Evolutionary conservation across 1,140 invertebrate genomes (phyloP).

Genomic region (Notospermus geniculatus): DNA sequence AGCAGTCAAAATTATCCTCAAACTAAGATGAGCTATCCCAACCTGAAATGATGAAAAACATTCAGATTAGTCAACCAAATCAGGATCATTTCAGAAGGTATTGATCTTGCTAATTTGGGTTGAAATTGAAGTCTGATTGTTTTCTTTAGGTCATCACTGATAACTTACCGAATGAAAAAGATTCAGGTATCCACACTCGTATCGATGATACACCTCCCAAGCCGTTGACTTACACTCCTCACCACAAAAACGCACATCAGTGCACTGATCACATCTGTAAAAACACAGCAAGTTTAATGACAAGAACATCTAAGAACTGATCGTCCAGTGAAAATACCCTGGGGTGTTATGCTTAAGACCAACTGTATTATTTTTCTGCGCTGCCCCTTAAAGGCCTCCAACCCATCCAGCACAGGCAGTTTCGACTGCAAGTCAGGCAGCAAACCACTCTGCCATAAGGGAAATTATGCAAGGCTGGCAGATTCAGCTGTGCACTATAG

Average conservation of each 20-base stretch:
- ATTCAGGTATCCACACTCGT: conserved; percentile 76
- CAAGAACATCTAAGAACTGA: no score
- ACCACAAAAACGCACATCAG: conserved; percentile 72
- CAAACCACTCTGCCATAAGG: no score
- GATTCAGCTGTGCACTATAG: no score
- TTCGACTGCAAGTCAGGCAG: no score
- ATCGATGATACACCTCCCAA: conserved; percentile 68
- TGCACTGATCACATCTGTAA: conserved; percentile 38
- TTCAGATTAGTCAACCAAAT: not conserved
- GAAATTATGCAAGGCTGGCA: no score
- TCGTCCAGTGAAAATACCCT: no score
- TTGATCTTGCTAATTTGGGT: not conserved
- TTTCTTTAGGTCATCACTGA: no score
- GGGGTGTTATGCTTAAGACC: no score
- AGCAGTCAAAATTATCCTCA: conserved; percentile 64
- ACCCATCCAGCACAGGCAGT: no score
- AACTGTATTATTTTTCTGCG: no score
- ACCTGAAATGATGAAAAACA: conserved; percentile 46
- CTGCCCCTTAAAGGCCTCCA: no score
- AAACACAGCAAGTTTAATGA: not conserved
- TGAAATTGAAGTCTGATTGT: not conserved
- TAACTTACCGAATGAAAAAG: conserved; percentile 52
- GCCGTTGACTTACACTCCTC: conserved; percentile 69
- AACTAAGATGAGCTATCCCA: conserved; percentile 74
- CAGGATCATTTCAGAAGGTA: not conserved